A percentile compares a stretch with the other conserved stretches of the same genome.
Conservation (phyloP, 2,113 vertebrate species). For the Perca schrenkii region DNA sequence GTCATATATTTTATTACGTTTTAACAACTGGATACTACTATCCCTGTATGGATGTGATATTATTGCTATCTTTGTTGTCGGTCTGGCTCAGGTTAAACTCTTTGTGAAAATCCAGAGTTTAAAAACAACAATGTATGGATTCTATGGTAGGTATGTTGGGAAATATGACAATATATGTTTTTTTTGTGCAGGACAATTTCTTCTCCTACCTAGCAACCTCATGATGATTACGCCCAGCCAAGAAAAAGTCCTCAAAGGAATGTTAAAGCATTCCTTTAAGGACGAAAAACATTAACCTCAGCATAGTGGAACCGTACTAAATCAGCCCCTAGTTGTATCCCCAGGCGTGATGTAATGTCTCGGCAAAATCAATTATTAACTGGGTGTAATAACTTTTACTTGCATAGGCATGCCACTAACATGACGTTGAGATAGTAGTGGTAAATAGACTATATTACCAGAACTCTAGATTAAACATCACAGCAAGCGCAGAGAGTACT, state of each 20-base stretch:
- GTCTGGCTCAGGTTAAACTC: too few species aligned
- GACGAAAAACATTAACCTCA: background rate
- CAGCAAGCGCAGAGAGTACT: background rate
- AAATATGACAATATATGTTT: background rate
- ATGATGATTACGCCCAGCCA: background rate
- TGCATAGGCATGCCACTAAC: background rate
- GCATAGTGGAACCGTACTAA: background rate
- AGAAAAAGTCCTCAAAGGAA: background rate
- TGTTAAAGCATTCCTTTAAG: background rate
- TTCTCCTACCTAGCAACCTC: background rate
- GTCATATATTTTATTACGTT: too few species aligned
- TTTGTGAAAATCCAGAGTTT: background rate
- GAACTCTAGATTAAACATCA: background rate
- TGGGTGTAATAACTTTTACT: background rate
- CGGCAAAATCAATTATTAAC: slow-evolving; percentile 14
- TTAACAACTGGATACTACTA: too few species aligned
- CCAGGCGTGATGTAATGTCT: slow-evolving; percentile 6
- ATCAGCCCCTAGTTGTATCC: background rate
- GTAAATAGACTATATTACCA: background rate
- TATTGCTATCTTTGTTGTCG: too few species aligned
- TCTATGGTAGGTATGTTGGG: background rate
- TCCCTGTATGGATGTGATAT: too few species aligned
- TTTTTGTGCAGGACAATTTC: background rate
- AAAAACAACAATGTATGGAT: background rate
- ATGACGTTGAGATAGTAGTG: background rate